Conservation (phyloP, 2,113 vertebrate genomes). For the Lepus europaeus region DNA sequence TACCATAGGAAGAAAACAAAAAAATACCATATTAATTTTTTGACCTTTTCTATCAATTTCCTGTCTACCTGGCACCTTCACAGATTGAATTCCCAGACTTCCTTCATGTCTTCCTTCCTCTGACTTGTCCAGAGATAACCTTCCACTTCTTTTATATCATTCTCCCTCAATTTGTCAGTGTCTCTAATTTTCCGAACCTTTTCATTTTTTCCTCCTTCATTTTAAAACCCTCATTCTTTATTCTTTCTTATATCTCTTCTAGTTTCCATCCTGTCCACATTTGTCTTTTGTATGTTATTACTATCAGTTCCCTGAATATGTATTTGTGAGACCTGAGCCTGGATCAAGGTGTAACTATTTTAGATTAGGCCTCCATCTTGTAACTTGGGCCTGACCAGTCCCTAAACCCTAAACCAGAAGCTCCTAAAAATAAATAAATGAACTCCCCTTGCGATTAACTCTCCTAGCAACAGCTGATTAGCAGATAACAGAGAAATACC, state of each 20-base stretch:
- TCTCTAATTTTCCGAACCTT: not conserved
- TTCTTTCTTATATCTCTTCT: not conserved
- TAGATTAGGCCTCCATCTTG: no score
- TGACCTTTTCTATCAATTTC: not conserved
- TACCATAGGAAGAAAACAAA: not conserved
- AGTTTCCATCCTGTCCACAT: not conserved
- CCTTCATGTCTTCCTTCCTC: not conserved
- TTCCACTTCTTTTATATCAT: not conserved
- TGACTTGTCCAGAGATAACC: not conserved
- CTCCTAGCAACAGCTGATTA: no score
- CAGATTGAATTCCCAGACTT: not conserved
- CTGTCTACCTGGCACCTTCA: not conserved
- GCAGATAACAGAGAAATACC: no score
- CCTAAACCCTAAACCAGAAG: no score
- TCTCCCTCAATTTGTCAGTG: not conserved
- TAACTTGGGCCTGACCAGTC: no score
- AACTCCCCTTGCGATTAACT: no score
- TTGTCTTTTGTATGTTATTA: not conserved
- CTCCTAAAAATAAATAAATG: no score
- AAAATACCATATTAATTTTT: not conserved
- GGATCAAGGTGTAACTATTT: no score
- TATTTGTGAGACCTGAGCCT: not conserved
- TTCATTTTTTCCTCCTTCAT: not conserved
- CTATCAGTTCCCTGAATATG: not conserved
- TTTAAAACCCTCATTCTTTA: not conserved